Evolutionary conservation across 1,140 invertebrate species (phyloP).

Genomic region (Battus philenor): DNA sequence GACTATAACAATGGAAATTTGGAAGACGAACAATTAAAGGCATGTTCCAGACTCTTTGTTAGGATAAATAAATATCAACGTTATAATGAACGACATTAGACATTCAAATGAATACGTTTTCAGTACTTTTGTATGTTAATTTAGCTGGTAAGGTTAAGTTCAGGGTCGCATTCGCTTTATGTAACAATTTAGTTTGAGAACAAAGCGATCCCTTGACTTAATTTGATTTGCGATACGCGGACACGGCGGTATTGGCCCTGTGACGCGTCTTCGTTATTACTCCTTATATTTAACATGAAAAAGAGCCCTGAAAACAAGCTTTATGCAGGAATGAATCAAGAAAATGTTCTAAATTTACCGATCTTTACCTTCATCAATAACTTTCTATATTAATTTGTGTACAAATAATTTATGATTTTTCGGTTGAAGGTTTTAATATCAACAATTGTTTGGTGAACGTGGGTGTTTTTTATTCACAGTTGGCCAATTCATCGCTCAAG

Average conservation of each 20-base stretch:
- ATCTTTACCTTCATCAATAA: too few relatives aligned
- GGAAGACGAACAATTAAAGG: too few relatives aligned
- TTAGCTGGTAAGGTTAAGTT: conserved; percentile 62
- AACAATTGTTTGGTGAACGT: too few relatives aligned
- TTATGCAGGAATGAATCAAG: too few relatives aligned
- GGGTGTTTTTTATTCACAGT: conserved; percentile 1
- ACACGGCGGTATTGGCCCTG: not conserved
- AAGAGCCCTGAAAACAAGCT: too few relatives aligned
- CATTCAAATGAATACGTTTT: conserved; percentile 65
- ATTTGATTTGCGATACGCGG: conserved; percentile 8
- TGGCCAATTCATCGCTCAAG: conserved; percentile 32
- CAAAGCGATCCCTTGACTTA: conserved; percentile 19
- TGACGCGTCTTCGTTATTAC: not conserved
- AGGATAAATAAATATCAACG: conserved; percentile 27
- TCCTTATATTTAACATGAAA: too few relatives aligned
- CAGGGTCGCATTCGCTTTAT: conserved; percentile 49
- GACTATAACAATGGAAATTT: too few relatives aligned
- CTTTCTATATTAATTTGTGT: too few relatives aligned
- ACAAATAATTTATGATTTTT: too few relatives aligned
- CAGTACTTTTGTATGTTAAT: conserved; percentile 72
- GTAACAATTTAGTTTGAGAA: conserved; percentile 34
- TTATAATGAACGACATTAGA: too few relatives aligned
- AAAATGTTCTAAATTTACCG: too few relatives aligned
- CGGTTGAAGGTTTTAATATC: too few relatives aligned
- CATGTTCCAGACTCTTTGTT: conserved; percentile 32